Base-by-base conservation (phyloP, 2,797 vertebrate genomes). In the Cirrhinus molitorella region DNA sequence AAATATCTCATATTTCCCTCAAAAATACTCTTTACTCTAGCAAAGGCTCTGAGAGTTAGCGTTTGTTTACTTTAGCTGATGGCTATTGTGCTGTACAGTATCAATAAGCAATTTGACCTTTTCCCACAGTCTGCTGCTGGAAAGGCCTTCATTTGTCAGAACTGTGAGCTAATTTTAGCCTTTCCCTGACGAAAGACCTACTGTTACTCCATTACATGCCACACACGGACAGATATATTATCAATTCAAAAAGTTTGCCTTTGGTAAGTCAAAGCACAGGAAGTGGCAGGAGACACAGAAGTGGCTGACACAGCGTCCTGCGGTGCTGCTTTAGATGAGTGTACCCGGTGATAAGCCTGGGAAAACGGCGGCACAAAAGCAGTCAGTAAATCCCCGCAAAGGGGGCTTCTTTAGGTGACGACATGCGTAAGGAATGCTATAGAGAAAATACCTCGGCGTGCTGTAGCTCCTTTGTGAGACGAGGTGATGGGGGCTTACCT, bases 281-380 rank as follows among this genome's bases (percentile, higher is more conserved):
- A 61, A 73, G 77, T 55, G 65, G 83, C 67, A 83, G 61, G 79
- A 73, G 40, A 70, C 74, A 59, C 65, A 45, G 59, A 81, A 84
- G 77, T 79, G 73, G 59, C 66, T 81, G 81, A 87, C 68, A 81
- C 79, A 84, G 85, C 86, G 76, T 87, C 87, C 86, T 80, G 83
- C 81, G 77, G 85, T 79, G 88, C 87, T 81, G 89, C 87, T 92
- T 89, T 91, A 87, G 90, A 91, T 85, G 87, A 88, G 75, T 17
- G 87, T 81, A 85, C n/a, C 83, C 89, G 86, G 87, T 87, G 87
- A 89, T 90, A 90, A 90, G 91, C 91, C 85, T 90, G 93, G 90
- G 90, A 90, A 91, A 91, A 88, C 85, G 81, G 80, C 85, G 85
- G 85, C 89, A 90, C 91, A 94, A 93, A 92, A 91, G 91, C 91